Conservation (phyloP, 2,113 vertebrate genomes). For the Edolisoma coerulescens region DNA sequence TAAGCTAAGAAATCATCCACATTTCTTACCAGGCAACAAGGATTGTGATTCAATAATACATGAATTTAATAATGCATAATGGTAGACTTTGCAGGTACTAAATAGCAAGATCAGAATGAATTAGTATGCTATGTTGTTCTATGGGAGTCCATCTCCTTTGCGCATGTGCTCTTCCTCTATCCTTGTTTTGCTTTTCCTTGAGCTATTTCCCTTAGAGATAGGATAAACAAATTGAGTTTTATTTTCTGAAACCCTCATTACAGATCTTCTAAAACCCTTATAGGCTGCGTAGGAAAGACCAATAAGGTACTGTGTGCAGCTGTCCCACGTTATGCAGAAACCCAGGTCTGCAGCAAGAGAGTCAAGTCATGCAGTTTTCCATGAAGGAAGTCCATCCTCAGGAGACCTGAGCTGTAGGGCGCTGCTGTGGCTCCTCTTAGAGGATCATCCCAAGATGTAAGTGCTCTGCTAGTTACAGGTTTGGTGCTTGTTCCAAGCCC, state of each 20-base stretch:
- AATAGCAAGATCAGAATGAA: constrained; percentile 72
- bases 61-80: constrained; percentile 85
- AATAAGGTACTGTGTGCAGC: neutral
- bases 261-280: neutral
- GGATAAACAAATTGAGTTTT: neutral
- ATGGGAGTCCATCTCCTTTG: neutral
- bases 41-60: constrained; percentile 81
- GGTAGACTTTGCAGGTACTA: constrained; percentile 78
- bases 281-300: neutral
- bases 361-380: neutral
- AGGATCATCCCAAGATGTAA: neutral
- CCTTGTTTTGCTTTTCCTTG: constrained; percentile 29
- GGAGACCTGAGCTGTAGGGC: neutral
- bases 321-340: neutral
- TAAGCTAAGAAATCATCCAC: constrained; percentile 78
- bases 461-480: neutral
- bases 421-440: neutral
- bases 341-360: neutral
- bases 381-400: neutral
- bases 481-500: neutral
- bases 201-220: neutral
- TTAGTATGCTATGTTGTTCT: constrained; percentile 57
- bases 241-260: neutral
- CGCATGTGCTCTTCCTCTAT: neutral
- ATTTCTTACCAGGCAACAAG: constrained; percentile 80